These are phyloP conservation scores for Xylocopa sonorina DNA, from an alignment of 1,140 invertebrate species.

Conservation along the genomic window DNA sequence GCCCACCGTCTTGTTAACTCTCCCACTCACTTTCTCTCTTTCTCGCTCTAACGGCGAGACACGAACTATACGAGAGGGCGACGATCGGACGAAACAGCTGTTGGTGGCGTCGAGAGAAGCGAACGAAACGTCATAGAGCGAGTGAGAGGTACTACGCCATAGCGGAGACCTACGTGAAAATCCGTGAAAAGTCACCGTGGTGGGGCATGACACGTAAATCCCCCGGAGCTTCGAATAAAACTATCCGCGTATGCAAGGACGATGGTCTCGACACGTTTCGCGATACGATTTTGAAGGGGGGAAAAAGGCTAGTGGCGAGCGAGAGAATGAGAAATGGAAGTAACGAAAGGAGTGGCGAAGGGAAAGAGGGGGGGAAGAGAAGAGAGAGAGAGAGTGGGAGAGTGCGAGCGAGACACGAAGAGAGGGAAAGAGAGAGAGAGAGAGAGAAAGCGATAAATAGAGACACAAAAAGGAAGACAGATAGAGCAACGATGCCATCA, in stretches of 20 bases:
- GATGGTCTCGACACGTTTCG: slow-evolving; percentile 55
- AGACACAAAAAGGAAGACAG: slow-evolving; percentile 33
- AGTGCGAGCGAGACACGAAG: not conserved
- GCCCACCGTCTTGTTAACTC: slow-evolving; percentile 49
- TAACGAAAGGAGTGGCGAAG: slow-evolving; percentile 50
- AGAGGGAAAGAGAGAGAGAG: slow-evolving; percentile 17
- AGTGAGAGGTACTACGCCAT: slow-evolving; percentile 68
- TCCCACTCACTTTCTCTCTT: slow-evolving; percentile 42
- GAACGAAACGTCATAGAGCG: slow-evolving; percentile 68
- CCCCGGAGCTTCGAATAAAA: slow-evolving; percentile 29
- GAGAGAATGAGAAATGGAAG: slow-evolving; percentile 48
- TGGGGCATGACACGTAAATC: slow-evolving; percentile 67
- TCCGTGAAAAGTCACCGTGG: slow-evolving; percentile 49
- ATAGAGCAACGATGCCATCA: slow-evolving; percentile 47
- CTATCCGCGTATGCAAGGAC: slow-evolving; percentile 62
- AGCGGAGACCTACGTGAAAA: slow-evolving; percentile 59
- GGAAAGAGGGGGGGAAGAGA: not conserved
- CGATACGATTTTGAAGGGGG: slow-evolving; percentile 46
- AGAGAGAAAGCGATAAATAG: slow-evolving; percentile 31
- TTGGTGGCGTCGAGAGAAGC: slow-evolving; percentile 71
- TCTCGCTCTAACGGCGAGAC: slow-evolving; percentile 35
- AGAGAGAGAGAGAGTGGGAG: not conserved
- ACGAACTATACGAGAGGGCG: slow-evolving; percentile 57
- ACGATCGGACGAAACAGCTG: slow-evolving; percentile 75
- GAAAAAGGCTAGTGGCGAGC: slow-evolving; percentile 44